Evolutionary conservation across 1,140 invertebrate genomes (phyloP), one percentile per base, ranked within the genome.

Genomic region (Proales similis): DNA sequence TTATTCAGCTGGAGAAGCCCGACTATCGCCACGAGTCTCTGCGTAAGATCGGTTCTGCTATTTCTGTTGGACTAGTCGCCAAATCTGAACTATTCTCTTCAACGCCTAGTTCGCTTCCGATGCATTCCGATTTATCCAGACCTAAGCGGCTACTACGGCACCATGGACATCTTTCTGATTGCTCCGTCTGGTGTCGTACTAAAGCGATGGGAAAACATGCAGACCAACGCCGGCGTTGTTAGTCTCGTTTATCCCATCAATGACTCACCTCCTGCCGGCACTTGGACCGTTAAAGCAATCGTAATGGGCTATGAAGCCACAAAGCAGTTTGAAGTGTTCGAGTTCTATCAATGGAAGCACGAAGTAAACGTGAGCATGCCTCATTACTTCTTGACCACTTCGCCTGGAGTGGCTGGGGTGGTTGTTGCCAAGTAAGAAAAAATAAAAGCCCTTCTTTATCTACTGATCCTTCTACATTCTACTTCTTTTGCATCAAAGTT

Each of bases 291-390:
- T 62, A 81, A 84, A 64, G 85, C 93, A 0, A 82, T 86, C 64
- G 90, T 71, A 68, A 72, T 75, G 67, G 72, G 73, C 70, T 26
- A 64, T 42, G 36, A 57, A 33, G 30, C 48, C 19, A 36, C 38
- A 6, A 64, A 30, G 6, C 4, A 14, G 29, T 48, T 64, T 53
- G 27, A 30, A 32, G 38, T 64, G 46, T 57, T 63, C 64, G 65
- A 33, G 45, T 68, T 68, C 1, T 84, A 92, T 72, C 85, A 86
- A 17, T 66, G 26, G 86, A 90, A 74, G 76, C 86, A 39, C 86
- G 76, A 84, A 79, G 90, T 95, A 0, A 95, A 95, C 74, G 88
- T 96, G 0, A 93, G 88, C 0, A 90, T 92, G 83, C 87, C 89
- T 0, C 85, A 88, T 0, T 93, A 91, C 70, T 86, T 94, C 71